Base-by-base conservation (phyloP, 2,113 vertebrate genomes). In the Scomber japonicus region DNA sequence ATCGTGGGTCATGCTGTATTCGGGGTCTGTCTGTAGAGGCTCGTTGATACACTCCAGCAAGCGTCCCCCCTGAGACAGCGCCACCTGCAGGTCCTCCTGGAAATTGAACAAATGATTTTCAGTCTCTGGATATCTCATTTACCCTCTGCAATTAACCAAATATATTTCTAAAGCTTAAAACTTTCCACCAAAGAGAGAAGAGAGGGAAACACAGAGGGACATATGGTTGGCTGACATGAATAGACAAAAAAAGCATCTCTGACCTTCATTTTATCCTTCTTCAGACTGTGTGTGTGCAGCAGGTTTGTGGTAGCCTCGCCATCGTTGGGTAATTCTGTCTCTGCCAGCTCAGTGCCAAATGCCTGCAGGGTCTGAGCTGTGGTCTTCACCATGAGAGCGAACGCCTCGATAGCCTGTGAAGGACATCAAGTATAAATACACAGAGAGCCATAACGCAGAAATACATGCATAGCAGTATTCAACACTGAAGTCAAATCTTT, bases 301-400 rank as follows among this genome's bases (percentile, higher is more conserved):
- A 99, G 96, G 24, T 71, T 88, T 86, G 92, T 94, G 6, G 97
- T 98, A 19, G 96, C 96, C 27, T 95, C 94, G 3, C 95, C 93
- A 10, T 99, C 96, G 5, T 99, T 99, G 62, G 98, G 98, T 68
- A 99, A 88, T 49, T 99, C 97, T 0, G 97, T 98, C 88, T 99
- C 98, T 0, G 98, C 98, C 24, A 99, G 95, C 92, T 99, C 97
- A 0, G 97, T 97, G 88, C 98, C 98, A 35, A 99, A 98, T 46
- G 96, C 93, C 93, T 98, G 97, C 85, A 99, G 96, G 56, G 93
- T 97, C 93, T 98, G 97, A n/a, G 97, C 98, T 1, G 96, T 98
- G 87, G 97, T 96, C 90, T 99, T 99, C 81, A 99, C 98, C 96
- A 97, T 97, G 80, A 97, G 92, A 55, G 98, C 98, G 1, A 99